These are phyloP conservation scores for Malacoctenus gilli DNA, from an alignment of 2,797 vertebrate genomes.

Conservation along the genomic window DNA sequence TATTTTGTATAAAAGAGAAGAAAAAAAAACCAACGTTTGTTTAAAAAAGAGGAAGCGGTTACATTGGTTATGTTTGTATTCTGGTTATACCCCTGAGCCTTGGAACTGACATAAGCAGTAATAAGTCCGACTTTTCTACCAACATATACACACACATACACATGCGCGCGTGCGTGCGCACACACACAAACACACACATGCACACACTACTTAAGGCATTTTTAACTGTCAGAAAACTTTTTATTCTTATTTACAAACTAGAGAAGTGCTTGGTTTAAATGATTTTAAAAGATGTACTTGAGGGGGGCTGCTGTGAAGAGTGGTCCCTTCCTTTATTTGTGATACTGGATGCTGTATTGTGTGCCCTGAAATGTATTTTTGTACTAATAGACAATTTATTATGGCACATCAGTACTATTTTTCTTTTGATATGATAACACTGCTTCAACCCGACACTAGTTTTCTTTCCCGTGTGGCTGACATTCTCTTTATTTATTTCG, in stretches of 20 bases:
- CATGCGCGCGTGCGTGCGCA: too few species aligned
- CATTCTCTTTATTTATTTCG: constrained; percentile 81
- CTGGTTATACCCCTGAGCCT: constrained; percentile 96
- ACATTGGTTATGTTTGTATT: constrained; percentile 95
- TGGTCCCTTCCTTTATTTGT: constrained; percentile 96
- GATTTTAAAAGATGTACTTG: constrained; percentile 92
- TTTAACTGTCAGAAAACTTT: constrained; percentile 98
- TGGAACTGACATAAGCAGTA: constrained; percentile 98
- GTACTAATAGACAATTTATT: constrained; percentile 99
- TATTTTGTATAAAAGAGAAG: constrained; percentile 99
- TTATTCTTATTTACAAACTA: constrained; percentile 89
- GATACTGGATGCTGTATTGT: constrained; percentile 97
- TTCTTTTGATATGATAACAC: constrained; percentile 96
- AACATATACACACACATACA: constrained; percentile 83
- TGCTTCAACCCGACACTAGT: constrained; percentile 91
- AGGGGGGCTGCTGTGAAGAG: constrained; percentile 90
- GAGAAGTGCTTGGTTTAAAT: constrained; percentile 94
- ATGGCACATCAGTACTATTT: constrained; percentile 96
- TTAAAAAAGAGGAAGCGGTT: constrained; percentile 81
- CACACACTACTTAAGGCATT: constrained; percentile 90
- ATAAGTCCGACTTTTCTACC: constrained; percentile 97
- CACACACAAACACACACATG: constrained; percentile 80
- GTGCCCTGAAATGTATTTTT: constrained; percentile 99
- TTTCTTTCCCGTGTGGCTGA: constrained; percentile 90
- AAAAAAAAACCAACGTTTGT: too few species aligned